phyloP scores from a whole-genome alignment of 2,888 invertebrate genomes.

The Diadegma fenestrale region DNA sequence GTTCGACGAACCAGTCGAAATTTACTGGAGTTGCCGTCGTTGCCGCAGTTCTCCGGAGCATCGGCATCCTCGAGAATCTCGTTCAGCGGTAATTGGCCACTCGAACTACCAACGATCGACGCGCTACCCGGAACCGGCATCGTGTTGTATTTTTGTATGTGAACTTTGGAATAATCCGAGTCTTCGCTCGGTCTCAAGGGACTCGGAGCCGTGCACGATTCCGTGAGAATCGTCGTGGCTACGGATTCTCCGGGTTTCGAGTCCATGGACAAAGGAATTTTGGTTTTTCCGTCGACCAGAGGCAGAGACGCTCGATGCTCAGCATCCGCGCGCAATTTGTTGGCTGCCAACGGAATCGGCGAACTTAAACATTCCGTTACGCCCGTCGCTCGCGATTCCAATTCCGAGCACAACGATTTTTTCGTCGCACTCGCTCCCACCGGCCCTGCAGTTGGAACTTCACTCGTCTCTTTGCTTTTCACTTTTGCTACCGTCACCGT shows the following conservation, averaged over 20 bases:
- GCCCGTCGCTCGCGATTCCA: constrained; percentile 78
- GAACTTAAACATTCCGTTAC: constrained; percentile 80
- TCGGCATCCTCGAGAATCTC: constrained; percentile 90
- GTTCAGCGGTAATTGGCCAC: constrained; percentile 86
- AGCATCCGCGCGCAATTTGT: constrained; percentile 83
- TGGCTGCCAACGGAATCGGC: constrained; percentile 73
- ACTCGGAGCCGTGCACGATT: constrained; percentile 86
- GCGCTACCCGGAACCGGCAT: constrained; percentile 87
- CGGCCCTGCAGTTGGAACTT: constrained; percentile 21
- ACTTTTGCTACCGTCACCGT: constrained; percentile 70
- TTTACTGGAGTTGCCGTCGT: constrained; percentile 73
- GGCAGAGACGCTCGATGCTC: constrained; percentile 75
- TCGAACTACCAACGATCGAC: constrained; percentile 79
- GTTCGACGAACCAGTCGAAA: constrained; percentile 77
- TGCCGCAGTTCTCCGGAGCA: constrained; percentile 70
- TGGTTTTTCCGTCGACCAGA: constrained; percentile 71
- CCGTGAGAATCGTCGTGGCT: constrained; percentile 85
- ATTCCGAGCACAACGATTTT: constrained; percentile 70
- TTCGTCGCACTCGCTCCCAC: constrained; percentile 62
- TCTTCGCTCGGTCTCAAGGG: constrained; percentile 85
- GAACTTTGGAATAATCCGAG: constrained; percentile 77
- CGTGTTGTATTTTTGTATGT: constrained; percentile 86
- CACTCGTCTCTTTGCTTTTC: constrained; percentile 50
- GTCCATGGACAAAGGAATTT: background rate
- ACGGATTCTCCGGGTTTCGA: constrained; percentile 52